Evolutionary conservation across 1,140 invertebrate species (phyloP), one percentile per base, ranked within the genome.

Genomic region (Drosophila kikkawai): DNA sequence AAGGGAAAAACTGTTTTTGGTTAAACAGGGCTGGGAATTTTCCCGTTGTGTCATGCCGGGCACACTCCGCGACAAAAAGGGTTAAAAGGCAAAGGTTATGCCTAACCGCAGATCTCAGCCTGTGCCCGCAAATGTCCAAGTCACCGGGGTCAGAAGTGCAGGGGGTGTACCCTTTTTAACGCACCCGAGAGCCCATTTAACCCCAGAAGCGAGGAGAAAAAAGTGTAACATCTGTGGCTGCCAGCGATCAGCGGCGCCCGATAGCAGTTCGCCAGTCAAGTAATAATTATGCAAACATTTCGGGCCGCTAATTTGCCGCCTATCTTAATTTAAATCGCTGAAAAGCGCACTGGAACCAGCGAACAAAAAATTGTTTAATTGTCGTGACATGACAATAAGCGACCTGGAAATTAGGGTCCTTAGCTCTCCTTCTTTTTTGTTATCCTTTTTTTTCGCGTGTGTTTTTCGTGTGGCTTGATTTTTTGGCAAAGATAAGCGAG

Each of bases 301-400:
- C 59, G 81, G 85, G 81, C 73, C 84, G 84, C 84, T 87, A 87
- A 87, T 87, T 87, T 87, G 84, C 84, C 80, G 78, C 84, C 79
- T 87, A 87, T 87, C 84, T 87, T 88, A 87, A 87, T 88, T 87
- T 88, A 87, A 88, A 87, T 88, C 84, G 85, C 77, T 75, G 80
- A 69, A 90, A 87, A 87, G 84, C 84, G 84, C 84, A 81, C 44
- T 87, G 84, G 66, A 73, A 73, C 51, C 53, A 71, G 67, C 51
- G 37, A 47, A 80, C 65, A 71, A 77, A 75, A 77, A 69, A 41
- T 56, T 47, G 82, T 87, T 88, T 87, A 87, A 87, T 87, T 87
- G 84, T 88, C 84, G 84, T 87, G 85, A 87, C 84, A 87, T 76
- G 80, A 87, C 84, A 87, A 81, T 76, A 87, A 87, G 75, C 71